These are phyloP conservation scores for Listrodromus nycthemerus DNA, from an alignment of 2,888 invertebrate species.

Conservation along the genomic window DNA sequence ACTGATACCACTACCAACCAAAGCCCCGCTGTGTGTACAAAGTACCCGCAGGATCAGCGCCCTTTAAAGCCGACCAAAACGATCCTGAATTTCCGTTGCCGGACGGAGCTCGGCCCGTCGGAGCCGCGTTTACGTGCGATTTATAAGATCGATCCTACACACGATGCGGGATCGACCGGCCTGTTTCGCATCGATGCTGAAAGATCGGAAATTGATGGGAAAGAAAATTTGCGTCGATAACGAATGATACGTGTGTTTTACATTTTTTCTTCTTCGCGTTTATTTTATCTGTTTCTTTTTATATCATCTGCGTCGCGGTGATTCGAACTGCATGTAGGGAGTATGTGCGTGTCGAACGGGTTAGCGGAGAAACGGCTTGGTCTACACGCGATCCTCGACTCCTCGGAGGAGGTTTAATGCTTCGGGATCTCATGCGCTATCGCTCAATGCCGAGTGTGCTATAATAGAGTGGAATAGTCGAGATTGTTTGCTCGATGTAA, in stretches of 20 bases:
- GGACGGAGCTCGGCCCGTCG: slow-evolving; percentile 20
- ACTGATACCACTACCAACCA: slow-evolving; percentile 7
- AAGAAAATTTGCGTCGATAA: not conserved
- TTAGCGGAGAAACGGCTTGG: not conserved
- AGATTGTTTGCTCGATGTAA: slow-evolving; percentile 34
- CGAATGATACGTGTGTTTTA: not conserved
- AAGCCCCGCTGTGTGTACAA: slow-evolving; percentile 9
- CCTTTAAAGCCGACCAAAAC: slow-evolving; percentile 53
- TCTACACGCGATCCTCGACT: slow-evolving; percentile 36
- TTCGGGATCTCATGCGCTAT: slow-evolving; percentile 18
- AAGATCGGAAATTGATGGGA: slow-evolving; percentile 6
- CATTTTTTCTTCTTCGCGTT: not conserved
- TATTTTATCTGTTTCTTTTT: not conserved
- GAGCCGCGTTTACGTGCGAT: not conserved
- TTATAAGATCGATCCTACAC: not conserved
- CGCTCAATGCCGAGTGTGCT: slow-evolving; percentile 20
- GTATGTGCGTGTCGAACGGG: not conserved
- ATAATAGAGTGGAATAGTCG: slow-evolving; percentile 40
- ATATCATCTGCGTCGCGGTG: not conserved
- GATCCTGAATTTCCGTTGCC: slow-evolving; percentile 40
- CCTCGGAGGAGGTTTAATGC: slow-evolving; percentile 23
- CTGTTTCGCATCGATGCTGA: not conserved
- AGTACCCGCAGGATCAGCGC: slow-evolving; percentile 39
- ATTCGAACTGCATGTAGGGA: not conserved
- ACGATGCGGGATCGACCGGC: not conserved